phyloP scores from a whole-genome alignment of 2,888 invertebrate species.

The Thumatha senex region DNA sequence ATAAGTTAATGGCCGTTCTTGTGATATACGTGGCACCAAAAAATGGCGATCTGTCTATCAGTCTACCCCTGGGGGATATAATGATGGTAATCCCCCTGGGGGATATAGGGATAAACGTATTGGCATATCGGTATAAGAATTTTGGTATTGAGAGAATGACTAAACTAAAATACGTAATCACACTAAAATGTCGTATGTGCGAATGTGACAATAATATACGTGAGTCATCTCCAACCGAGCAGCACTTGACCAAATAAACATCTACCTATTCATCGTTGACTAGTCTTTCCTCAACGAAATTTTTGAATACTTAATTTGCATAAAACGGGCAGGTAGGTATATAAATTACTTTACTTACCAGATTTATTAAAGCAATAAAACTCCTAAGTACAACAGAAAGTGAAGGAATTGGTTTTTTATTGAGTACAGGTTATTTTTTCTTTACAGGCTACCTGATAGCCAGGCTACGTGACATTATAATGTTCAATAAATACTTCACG shows the following conservation, averaged over 20 bases:
- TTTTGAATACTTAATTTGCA: constrained; percentile 13
- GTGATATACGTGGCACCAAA: no score
- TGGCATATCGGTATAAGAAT: constrained; percentile 24
- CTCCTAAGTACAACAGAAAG: not conserved
- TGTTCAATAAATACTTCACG: not conserved
- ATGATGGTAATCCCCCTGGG: no score
- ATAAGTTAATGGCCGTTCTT: no score
- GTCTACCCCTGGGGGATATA: no score
- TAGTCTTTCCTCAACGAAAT: constrained; percentile 62
- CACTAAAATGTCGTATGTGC: constrained; percentile 68
- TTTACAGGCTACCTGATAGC: not conserved
- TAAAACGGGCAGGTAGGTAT: not conserved
- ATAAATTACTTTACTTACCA: not conserved
- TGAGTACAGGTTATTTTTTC: not conserved
- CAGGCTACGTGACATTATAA: not conserved
- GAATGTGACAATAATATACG: constrained; percentile 75
- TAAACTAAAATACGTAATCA: constrained; percentile 69
- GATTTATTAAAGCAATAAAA: not conserved
- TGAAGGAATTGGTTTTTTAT: not conserved
- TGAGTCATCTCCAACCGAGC: constrained; percentile 63
- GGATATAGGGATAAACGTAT: no score
- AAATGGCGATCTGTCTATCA: no score
- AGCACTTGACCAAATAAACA: constrained; percentile 78
- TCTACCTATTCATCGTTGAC: constrained; percentile 60
- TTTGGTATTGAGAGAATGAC: constrained; percentile 67